phyloP scores from a whole-genome alignment of 1,140 invertebrate species.

The Thaumatotibia leucotreta region DNA sequence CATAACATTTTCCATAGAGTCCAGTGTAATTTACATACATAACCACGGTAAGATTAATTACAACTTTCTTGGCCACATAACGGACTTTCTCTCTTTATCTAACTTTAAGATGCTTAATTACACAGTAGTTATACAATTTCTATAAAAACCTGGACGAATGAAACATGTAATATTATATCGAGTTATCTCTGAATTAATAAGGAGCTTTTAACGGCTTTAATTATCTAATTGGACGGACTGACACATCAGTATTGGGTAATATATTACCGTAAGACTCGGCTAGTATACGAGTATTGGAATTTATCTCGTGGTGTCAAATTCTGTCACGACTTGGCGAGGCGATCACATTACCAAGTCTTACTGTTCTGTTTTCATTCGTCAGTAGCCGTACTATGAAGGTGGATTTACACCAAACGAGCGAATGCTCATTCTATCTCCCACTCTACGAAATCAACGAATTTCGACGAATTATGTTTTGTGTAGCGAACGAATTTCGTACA shows the following conservation, averaged over 20 bases:
- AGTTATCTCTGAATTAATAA: constrained; percentile 12
- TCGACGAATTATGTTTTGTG: too few species aligned
- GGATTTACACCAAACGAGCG: too few species aligned
- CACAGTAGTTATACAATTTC: background rate
- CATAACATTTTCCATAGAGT: too few species aligned
- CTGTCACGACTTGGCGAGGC: background rate
- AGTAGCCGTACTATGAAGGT: too few species aligned
- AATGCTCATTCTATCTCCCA: too few species aligned
- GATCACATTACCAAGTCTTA: background rate
- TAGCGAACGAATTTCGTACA: too few species aligned
- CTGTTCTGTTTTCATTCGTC: background rate
- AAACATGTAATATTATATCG: background rate
- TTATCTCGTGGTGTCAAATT: background rate
- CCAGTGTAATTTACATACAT: too few species aligned
- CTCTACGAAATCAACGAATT: too few species aligned
- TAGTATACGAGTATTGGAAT: background rate
- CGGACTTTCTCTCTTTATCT: constrained; percentile 10
- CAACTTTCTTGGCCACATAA: background rate
- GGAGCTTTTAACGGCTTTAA: background rate
- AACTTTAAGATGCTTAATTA: constrained; percentile 8
- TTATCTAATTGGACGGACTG: constrained; percentile 10
- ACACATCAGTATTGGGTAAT: background rate
- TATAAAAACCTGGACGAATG: background rate
- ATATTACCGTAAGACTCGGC: constrained; percentile 6
- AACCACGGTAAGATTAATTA: background rate